phyloP scores from a whole-genome alignment of 2,797 vertebrate genomes.

The Leptatherina wallacei region DNA sequence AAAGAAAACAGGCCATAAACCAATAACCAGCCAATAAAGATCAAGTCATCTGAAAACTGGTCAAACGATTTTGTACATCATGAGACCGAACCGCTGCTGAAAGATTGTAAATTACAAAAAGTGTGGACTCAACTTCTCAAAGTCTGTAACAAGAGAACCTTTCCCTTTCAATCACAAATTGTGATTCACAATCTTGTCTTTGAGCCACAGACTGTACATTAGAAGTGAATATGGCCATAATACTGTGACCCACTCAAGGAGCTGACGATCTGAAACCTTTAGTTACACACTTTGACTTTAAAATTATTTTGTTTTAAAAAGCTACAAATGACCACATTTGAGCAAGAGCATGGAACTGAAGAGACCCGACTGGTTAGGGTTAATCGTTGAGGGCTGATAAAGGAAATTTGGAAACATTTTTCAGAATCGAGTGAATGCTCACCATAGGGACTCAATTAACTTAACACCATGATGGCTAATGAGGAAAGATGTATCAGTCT shows the following conservation, averaged over 20 bases:
- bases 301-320: not conserved
- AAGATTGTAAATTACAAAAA: conserved; percentile 15
- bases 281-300: not conserved
- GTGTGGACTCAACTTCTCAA: not conserved
- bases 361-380: not conserved
- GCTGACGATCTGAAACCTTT: not conserved
- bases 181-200: not conserved
- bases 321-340: not conserved
- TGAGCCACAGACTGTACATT: not conserved
- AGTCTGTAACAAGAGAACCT: conserved; percentile 30
- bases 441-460: not conserved
- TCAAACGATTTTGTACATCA: conserved; percentile 11
- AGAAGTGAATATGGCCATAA: not conserved
- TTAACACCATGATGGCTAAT: not conserved
- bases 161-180: conserved; percentile 32
- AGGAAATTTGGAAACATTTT: not conserved
- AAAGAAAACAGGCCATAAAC: conserved; percentile 21
- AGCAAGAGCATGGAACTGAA: not conserved
- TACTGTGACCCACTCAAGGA: not conserved
- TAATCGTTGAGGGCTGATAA: not conserved
- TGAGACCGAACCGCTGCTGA: conserved; percentile 34
- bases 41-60: conserved; percentile 6
- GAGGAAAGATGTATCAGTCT: not conserved
- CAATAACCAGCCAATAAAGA: conserved; percentile 14
- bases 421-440: not conserved